A percentile compares a stretch with the other conserved stretches of the same genome.
Conservation (phyloP, 1,140 invertebrate species). For the Zophobas atratus region DNA sequence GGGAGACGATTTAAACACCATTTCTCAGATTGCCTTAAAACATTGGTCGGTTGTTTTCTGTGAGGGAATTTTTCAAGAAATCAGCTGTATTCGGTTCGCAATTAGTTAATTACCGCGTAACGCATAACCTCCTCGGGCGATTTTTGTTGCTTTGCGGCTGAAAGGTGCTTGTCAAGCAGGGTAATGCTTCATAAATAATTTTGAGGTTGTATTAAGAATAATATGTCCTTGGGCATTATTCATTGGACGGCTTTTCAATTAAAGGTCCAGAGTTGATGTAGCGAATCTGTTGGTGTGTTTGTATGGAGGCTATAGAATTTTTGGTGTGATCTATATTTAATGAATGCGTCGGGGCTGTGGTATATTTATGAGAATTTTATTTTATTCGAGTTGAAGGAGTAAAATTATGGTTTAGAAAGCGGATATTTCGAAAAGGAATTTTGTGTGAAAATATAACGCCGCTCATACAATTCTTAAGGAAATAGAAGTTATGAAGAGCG, state of each 20-base stretch:
- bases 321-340: neutral
- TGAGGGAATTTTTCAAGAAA: too few species aligned
- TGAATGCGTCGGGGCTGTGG: neutral
- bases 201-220: neutral
- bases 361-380: slow-evolving; percentile 12
- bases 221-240: neutral
- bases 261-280: neutral
- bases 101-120: too few species aligned
- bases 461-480: neutral
- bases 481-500: too few species aligned
- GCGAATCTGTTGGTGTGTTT: neutral
- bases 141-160: neutral
- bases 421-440: slow-evolving; percentile 20
- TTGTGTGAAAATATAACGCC: slow-evolving; percentile 32
- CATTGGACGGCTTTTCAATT: neutral
- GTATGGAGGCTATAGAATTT: neutral
- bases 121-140: neutral
- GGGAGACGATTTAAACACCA: too few species aligned
- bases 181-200: too few species aligned
- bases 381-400: slow-evolving; percentile 15
- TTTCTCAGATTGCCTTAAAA: too few species aligned
- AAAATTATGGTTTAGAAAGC: slow-evolving; percentile 18
- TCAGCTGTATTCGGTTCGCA: too few species aligned
- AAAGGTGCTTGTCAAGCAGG: too few species aligned
- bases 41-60: too few species aligned